These are phyloP conservation scores for Crenichthys baileyi DNA, from an alignment of 2,797 vertebrate genomes.

Conservation along the genomic window DNA sequence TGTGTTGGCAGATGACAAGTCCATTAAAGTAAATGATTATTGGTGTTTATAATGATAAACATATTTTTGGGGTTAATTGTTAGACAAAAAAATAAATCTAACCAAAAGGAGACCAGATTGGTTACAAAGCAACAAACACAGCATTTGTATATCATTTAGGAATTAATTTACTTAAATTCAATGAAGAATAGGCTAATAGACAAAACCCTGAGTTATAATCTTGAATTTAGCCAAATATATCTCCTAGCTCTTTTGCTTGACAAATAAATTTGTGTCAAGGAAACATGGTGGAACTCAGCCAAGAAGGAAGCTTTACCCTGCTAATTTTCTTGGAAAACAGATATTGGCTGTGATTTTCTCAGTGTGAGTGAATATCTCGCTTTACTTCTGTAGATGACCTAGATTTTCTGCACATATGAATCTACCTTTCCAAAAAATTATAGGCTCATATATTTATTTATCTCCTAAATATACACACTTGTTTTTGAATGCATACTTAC, in stretches of 20 bases:
- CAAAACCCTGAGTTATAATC: not conserved
- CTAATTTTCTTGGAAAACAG: slow-evolving; percentile 12
- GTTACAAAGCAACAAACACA: not conserved
- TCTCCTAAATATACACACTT: not conserved
- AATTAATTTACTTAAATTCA: not conserved
- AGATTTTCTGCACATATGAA: not conserved
- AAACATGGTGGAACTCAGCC: not conserved
- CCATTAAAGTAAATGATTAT: not conserved
- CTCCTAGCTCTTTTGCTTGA: not conserved
- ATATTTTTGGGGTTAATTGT: not conserved
- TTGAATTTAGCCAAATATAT: not conserved
- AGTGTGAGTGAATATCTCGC: not conserved
- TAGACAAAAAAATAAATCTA: not conserved
- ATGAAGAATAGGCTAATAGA: not conserved
- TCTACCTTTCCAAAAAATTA: not conserved
- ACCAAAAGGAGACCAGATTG: not conserved
- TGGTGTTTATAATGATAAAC: not conserved
- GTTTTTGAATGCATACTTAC: not conserved
- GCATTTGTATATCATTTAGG: not conserved
- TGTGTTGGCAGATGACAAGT: not conserved
- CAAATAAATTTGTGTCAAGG: slow-evolving; percentile 7
- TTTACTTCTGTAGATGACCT: not conserved
- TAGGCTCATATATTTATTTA: not conserved
- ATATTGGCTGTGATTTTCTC: not conserved
- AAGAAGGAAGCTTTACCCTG: slow-evolving; percentile 4